A percentile compares a stretch with the other conserved stretches of the same genome.
These are phyloP conservation scores for Steinernema hermaphroditum DNA, from an alignment of 2,888 invertebrate species.

Conservation along the genomic window DNA sequence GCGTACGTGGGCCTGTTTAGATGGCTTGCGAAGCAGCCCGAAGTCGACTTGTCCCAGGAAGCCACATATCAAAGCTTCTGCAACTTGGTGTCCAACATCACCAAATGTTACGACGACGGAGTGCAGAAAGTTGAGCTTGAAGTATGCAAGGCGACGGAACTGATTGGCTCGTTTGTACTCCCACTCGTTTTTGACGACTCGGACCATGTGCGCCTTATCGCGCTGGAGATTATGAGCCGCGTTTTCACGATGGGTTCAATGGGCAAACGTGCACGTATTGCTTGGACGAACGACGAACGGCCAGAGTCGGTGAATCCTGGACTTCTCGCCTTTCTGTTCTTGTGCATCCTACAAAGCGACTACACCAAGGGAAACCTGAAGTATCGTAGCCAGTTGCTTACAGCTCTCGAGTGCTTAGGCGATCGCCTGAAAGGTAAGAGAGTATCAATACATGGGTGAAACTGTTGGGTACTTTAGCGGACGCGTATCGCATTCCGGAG, in stretches of 20 bases:
- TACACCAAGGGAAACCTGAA: not conserved
- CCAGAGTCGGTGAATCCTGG: conserved; percentile 4
- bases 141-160: not conserved
- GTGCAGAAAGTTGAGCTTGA: conserved; percentile 13
- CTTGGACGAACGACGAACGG: not conserved
- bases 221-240: not conserved
- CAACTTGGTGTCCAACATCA: conserved; percentile 12
- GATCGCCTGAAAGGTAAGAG: conserved; percentile 7
- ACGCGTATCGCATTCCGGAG: not conserved
- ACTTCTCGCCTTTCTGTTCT: not conserved
- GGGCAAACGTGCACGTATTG: not conserved
- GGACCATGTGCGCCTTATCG: not conserved
- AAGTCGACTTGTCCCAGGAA: not conserved
- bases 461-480: not conserved
- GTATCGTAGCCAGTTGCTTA: not conserved
- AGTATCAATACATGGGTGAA: not conserved
- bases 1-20: not conserved
- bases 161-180: not conserved
- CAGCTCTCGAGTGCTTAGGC: not conserved
- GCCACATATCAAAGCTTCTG: not conserved
- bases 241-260: not conserved
- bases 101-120: conserved; percentile 18
- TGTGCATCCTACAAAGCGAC: not conserved
- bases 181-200: not conserved
- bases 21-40: not conserved